Percentiles rank a stretch among this genome's conserved stretches.
Conservation (phyloP, 2,888 invertebrate species). For the Ichneumoninae sp. region DNA sequence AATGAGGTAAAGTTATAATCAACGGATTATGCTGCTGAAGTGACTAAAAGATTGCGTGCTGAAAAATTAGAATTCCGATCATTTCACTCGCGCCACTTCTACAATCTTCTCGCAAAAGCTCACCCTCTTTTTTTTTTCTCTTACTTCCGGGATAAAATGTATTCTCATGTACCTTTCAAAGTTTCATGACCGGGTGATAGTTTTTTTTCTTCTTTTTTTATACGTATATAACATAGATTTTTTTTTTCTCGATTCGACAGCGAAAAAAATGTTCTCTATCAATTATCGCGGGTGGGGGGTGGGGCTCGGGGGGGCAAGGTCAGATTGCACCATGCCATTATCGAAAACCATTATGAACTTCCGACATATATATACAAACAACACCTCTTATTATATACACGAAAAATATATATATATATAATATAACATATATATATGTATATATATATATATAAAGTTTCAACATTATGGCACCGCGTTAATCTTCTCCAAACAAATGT, state of each 20-base stretch:
- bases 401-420: slow-evolving; percentile 78
- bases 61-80: neutral
- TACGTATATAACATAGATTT: slow-evolving; percentile 59
- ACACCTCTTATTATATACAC: slow-evolving; percentile 83
- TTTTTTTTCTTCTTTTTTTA: slow-evolving; percentile 26
- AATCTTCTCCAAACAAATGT: slow-evolving; percentile 66
- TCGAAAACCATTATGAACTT: slow-evolving; percentile 77
- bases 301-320: slow-evolving; percentile 40
- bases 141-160: slow-evolving; percentile 3
- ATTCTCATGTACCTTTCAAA: slow-evolving; percentile 49
- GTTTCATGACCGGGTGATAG: slow-evolving; percentile 48
- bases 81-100: neutral
- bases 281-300: neutral
- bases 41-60: slow-evolving; percentile 11
- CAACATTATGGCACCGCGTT: slow-evolving; percentile 84
- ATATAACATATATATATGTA: slow-evolving; percentile 70
- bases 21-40: slow-evolving; percentile 82
- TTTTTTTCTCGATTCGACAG: slow-evolving; percentile 40
- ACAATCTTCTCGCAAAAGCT: slow-evolving; percentile 1
- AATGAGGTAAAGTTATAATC: slow-evolving; percentile 73
- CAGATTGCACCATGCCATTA: slow-evolving; percentile 70
- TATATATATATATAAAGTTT: slow-evolving; percentile 81
- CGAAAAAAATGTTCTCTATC: slow-evolving; percentile 14
- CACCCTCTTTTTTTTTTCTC: neutral
- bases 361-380: slow-evolving; percentile 84